Conservation (phyloP, 2,113 vertebrate genomes). For the Microcebus ravelobensis region DNA sequence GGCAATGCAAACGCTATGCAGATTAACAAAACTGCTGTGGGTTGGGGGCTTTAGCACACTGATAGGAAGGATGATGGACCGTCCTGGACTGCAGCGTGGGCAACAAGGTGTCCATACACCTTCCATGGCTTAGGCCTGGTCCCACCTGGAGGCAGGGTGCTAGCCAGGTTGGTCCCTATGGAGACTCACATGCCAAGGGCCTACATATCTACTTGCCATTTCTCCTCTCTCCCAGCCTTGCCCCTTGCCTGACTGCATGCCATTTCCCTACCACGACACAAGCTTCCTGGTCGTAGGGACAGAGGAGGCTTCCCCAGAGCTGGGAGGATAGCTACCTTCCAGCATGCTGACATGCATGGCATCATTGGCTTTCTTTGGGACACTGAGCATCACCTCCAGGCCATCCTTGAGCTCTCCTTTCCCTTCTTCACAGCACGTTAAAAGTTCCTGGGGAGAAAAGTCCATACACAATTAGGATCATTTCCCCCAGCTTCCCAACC, state of each 20-base stretch:
- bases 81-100: background rate
- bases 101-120: background rate
- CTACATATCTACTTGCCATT: background rate
- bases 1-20: background rate
- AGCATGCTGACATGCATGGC: constrained; percentile 99
- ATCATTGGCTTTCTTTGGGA: constrained; percentile 98
- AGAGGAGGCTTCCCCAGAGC: background rate
- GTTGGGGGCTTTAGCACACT: background rate
- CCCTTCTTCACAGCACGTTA: constrained; percentile 98
- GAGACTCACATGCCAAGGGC: background rate
- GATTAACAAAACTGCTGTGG: background rate
- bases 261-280: background rate
- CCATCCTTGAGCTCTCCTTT: constrained; percentile 99
- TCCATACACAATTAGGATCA: constrained; percentile 46
- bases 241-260: background rate
- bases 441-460: constrained; percentile 90
- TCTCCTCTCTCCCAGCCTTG: background rate
- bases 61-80: background rate
- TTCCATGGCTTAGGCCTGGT: background rate
- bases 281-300: background rate
- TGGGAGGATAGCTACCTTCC: constrained; percentile 89
- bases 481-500: background rate
- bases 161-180: background rate
- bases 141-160: background rate
- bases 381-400: constrained; percentile 98